Base-by-base conservation (phyloP, 2,113 vertebrate species). In the Glareola pratincola region DNA sequence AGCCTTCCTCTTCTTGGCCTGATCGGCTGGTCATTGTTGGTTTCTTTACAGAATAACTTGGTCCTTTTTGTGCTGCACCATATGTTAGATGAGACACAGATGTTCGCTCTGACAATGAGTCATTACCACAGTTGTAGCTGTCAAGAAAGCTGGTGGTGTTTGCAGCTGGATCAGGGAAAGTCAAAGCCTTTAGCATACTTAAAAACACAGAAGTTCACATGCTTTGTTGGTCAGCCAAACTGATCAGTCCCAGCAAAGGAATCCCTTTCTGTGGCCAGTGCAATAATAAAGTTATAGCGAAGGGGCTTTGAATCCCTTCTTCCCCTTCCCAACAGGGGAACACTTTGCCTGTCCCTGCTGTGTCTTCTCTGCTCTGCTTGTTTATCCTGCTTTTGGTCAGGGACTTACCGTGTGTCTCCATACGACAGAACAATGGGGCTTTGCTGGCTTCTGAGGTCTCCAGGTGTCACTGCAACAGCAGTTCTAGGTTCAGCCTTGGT, bases 41-140 rank as follows among this genome's bases (percentile, higher is more conserved):
- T 78, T 97, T 83, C 71, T 85, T 91, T 78, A 63, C 48, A 48
- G 54, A 93, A 77, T 54, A 80, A 63, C 67, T 90, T 37, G 37
- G 41, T 90, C 29, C 29, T 88, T 92, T 92, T 81, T 90, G 69
- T 91, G 64, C 79, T 92, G 72, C 34, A 67, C 72, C 63, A 37
- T 39, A 27, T 95, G 68, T 88, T 74, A 72, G 72, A 94, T 89
- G 82, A 88, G 64, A 83, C 41, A 43, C 90, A 91, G 90, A 81
- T 93, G 68, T 91, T 80, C 92, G 41, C 64, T 90, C 88, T 86
- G 72, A 93, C 72, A 88, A 34, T 6, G 7, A 92, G 39, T 87
- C 63, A 86, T 86, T 93, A 60, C 36, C 34, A 48, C 73, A 91
- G 68, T 34, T 77, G 63, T 50, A 74, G 54, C 83, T 93, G 76